phyloP scores from a whole-genome alignment of 2,113 vertebrate genomes.

The Scolopax mira region DNA sequence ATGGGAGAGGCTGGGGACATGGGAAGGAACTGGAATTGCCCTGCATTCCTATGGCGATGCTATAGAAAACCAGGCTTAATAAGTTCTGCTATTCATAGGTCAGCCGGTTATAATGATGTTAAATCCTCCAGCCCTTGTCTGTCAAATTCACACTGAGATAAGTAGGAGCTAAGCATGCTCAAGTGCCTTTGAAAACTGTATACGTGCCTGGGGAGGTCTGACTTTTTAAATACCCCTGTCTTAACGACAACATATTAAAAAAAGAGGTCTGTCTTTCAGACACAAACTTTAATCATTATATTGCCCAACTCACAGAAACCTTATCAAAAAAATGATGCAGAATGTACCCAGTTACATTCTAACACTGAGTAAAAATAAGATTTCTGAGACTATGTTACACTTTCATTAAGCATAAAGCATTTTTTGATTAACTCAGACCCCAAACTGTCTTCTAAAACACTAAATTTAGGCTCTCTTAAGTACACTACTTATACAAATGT shows the following conservation, averaged over 20 bases:
- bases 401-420: neutral
- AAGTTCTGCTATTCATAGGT: neutral
- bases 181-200: neutral
- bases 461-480: neutral
- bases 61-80: neutral
- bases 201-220: neutral
- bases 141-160: slow-evolving; percentile 23
- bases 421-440: neutral
- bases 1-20: neutral
- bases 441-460: neutral
- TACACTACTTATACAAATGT: neutral
- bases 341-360: neutral
- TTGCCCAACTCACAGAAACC: neutral
- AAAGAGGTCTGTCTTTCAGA: neutral
- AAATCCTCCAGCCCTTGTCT: slow-evolving; percentile 5
- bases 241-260: neutral
- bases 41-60: neutral
- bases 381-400: neutral
- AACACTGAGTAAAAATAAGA: neutral
- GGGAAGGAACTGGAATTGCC: neutral
- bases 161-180: neutral
- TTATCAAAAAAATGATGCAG: neutral
- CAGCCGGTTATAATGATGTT: neutral
- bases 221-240: neutral
- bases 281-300: neutral